A percentile compares a stretch with the other conserved stretches of the same genome.
Evolutionary conservation across 2,888 invertebrate species (phyloP).

Genomic region (Philhelius pedissequus): DNA sequence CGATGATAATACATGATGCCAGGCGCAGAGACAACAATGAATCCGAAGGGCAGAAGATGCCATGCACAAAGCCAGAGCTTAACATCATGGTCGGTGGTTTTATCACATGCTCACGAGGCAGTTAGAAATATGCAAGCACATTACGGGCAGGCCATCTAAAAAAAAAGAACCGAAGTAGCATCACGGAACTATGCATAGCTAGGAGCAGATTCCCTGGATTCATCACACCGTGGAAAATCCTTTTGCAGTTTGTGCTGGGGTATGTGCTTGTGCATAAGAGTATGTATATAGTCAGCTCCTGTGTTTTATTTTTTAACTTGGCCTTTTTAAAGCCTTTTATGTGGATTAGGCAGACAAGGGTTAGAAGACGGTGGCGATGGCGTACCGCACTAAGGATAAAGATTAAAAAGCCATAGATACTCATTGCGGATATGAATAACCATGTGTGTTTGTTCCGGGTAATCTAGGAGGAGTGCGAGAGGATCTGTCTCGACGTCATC

Average conservation of each 20-base stretch:
- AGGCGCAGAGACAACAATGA: slow-evolving; percentile 53
- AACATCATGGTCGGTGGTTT: slow-evolving; percentile 66
- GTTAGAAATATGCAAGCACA: slow-evolving; percentile 64
- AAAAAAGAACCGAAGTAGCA: slow-evolving; percentile 19
- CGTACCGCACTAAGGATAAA: slow-evolving; percentile 59
- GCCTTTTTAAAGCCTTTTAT: slow-evolving; percentile 44
- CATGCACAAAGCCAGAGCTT: slow-evolving; percentile 39
- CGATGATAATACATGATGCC: slow-evolving; percentile 55
- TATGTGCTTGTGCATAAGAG: too few relatives aligned
- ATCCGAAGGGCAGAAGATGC: slow-evolving; percentile 11
- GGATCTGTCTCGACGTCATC: slow-evolving; percentile 43
- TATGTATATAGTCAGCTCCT: not conserved
- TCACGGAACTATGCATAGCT: slow-evolving; percentile 51
- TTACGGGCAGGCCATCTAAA: slow-evolving; percentile 28
- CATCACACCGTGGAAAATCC: slow-evolving; percentile 67
- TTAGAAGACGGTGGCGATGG: slow-evolving; percentile 32
- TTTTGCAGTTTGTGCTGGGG: slow-evolving; percentile 37
- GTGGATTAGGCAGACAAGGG: slow-evolving; percentile 36
- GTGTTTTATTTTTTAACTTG: slow-evolving; percentile 15
- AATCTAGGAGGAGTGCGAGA: not conserved
- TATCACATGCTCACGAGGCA: slow-evolving; percentile 69
- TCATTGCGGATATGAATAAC: slow-evolving; percentile 56
- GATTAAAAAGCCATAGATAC: slow-evolving; percentile 68
- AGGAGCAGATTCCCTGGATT: slow-evolving; percentile 63
- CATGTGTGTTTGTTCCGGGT: slow-evolving; percentile 20